A percentile compares a stretch with the other conserved stretches of the same genome.
Evolutionary conservation across 2,888 invertebrate species (phyloP).

Genomic region (Agrotis segetum): DNA sequence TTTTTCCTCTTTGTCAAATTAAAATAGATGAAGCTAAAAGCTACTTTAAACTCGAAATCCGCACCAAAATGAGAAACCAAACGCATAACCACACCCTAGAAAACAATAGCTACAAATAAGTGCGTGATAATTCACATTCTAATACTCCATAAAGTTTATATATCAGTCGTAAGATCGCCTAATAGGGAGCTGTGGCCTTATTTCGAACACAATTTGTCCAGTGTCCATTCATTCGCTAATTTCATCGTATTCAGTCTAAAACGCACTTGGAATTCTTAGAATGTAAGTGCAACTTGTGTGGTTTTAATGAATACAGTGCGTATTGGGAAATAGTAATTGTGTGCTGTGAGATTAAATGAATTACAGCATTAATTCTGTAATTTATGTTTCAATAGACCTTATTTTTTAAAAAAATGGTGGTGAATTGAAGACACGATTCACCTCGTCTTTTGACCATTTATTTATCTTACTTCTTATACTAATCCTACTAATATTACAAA

Average conservation of each 20-base stretch:
- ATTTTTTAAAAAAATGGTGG: no score
- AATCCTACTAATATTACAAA: no score
- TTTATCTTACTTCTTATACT: no score
- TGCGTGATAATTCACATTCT: slow-evolving; percentile 54
- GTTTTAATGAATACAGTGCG: slow-evolving; percentile 36
- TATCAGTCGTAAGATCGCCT: slow-evolving; percentile 49
- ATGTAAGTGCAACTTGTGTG: slow-evolving; percentile 48
- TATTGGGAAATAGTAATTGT: slow-evolving; percentile 34
- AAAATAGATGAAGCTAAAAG: background rate
- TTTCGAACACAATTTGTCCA: slow-evolving; percentile 60
- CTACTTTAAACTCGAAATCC: slow-evolving; percentile 36
- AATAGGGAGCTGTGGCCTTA: slow-evolving; percentile 53
- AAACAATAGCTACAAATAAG: slow-evolving; percentile 45
- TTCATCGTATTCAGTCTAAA: slow-evolving; percentile 49
- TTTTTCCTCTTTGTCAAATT: no score
- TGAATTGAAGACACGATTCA: no score
- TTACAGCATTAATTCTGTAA: background rate
- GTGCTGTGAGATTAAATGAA: background rate
- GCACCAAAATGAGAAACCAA: slow-evolving; percentile 34
- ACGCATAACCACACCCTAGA: slow-evolving; percentile 24
- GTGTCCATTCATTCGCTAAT: slow-evolving; percentile 55
- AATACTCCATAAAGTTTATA: slow-evolving; percentile 45
- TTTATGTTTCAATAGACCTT: no score
- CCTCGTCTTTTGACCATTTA: no score
- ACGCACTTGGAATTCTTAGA: slow-evolving; percentile 50